A percentile compares a stretch with the other conserved stretches of the same genome.
Evolutionary conservation across 2,797 vertebrate genomes (phyloP).

Genomic region (Anableps anableps): DNA sequence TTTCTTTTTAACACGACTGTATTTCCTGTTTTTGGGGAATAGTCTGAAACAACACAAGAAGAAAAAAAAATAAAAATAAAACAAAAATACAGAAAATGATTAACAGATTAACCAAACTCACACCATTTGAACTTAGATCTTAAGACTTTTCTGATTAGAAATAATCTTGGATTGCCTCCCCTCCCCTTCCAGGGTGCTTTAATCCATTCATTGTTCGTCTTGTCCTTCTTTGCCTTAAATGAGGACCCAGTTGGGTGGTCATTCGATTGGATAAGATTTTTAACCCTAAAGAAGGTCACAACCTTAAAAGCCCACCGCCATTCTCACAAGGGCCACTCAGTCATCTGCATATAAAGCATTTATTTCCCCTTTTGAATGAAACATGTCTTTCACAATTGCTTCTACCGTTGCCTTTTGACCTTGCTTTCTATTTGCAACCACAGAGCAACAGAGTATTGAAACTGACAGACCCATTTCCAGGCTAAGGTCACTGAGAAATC

Average conservation of each 20-base stretch:
- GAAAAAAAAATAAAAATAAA: no score
- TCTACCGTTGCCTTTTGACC: conserved; percentile 54
- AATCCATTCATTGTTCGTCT: conserved; percentile 69
- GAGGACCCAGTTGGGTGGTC: conserved; percentile 65
- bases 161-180: conserved; percentile 55
- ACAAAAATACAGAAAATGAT: conserved; percentile 17
- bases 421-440: conserved; percentile 45
- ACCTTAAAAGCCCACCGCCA: conserved; percentile 44
- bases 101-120: conserved; percentile 37
- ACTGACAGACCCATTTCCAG: conserved; percentile 51
- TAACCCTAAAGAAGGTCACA: conserved; percentile 44
- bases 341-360: conserved; percentile 45
- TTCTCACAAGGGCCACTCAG: conserved; percentile 22
- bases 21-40: not conserved
- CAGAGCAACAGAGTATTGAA: conserved; percentile 24
- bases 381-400: conserved; percentile 25
- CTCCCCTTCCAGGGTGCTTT: conserved; percentile 40
- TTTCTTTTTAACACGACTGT: no score
- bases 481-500: conserved; percentile 42
- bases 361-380: conserved; percentile 47
- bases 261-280: conserved; percentile 50
- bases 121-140: conserved; percentile 46
- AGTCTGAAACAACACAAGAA: conserved; percentile 15
- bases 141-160: conserved; percentile 48
- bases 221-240: conserved; percentile 51